phyloP scores from a whole-genome alignment of 1,140 invertebrate species.

The Cardiocondyla obscurior region DNA sequence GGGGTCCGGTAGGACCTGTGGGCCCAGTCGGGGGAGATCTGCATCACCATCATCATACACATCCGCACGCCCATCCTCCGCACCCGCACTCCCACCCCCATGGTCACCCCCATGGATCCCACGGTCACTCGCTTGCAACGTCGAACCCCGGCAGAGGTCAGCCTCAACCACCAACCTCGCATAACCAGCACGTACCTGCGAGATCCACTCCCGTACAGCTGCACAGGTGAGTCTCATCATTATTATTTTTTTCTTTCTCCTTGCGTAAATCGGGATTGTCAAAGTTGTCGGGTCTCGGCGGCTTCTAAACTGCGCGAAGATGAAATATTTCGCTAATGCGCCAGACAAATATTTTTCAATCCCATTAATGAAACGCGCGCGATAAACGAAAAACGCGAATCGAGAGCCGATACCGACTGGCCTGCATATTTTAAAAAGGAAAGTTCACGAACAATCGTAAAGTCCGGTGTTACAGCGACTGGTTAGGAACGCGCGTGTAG shows the following conservation, averaged over 20 bases:
- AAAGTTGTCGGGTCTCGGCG: background rate
- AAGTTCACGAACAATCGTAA: slow-evolving; percentile 4
- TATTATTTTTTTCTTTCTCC: background rate
- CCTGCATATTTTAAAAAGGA: slow-evolving; percentile 42
- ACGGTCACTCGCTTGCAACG: slow-evolving; percentile 80
- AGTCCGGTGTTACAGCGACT: background rate
- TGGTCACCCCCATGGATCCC: slow-evolving; percentile 76
- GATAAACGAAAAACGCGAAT: background rate
- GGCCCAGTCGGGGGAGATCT: slow-evolving; percentile 79
- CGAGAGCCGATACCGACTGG: slow-evolving; percentile 35
- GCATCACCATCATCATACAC: slow-evolving; percentile 82
- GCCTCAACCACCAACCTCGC: slow-evolving; percentile 79
- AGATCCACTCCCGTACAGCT: slow-evolving; percentile 81
- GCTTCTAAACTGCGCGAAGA: background rate
- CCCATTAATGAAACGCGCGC: background rate
- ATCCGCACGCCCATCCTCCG: slow-evolving; percentile 77
- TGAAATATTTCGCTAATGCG: slow-evolving; percentile 12
- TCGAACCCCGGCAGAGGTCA: slow-evolving; percentile 80
- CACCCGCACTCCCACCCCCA: slow-evolving; percentile 82
- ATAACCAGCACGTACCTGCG: slow-evolving; percentile 82
- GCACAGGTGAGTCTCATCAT: slow-evolving; percentile 75
- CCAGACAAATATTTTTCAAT: slow-evolving; percentile 2
- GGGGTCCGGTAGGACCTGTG: slow-evolving; percentile 77
- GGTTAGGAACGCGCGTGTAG: background rate
- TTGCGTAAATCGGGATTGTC: background rate